Conservation (phyloP, 2,888 invertebrate species). For the Tetropium fuscum region DNA sequence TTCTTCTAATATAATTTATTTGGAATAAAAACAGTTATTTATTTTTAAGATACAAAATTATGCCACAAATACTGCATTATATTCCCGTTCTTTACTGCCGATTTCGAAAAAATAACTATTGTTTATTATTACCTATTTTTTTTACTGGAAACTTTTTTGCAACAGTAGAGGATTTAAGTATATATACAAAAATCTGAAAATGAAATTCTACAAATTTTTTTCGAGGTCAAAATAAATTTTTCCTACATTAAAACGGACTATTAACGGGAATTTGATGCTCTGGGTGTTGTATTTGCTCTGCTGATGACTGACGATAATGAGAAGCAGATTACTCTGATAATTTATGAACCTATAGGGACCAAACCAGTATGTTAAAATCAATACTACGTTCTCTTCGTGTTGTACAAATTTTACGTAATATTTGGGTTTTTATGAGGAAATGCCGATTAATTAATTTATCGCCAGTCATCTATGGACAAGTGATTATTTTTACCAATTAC, state of each 20-base stretch:
- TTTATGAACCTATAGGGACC: slow-evolving; percentile 34
- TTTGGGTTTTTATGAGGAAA: slow-evolving; percentile 1
- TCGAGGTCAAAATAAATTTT: too few species aligned
- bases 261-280: slow-evolving; percentile 11
- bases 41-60: too few species aligned
- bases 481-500: background rate
- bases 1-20: too few species aligned
- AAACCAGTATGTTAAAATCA: slow-evolving; percentile 39
- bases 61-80: too few species aligned
- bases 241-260: slow-evolving; percentile 8
- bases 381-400: slow-evolving; percentile 27
- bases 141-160: too few species aligned
- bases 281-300: slow-evolving; percentile 13
- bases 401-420: slow-evolving; percentile 14
- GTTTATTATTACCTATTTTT: too few species aligned
- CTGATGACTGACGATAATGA: slow-evolving; percentile 31
- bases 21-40: too few species aligned
- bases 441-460: background rate
- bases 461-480: background rate
- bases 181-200: too few species aligned
- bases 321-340: slow-evolving; percentile 34
- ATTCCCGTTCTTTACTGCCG: too few species aligned
- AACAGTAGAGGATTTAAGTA: too few species aligned
- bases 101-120: too few species aligned
- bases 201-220: too few species aligned